phyloP scores from a whole-genome alignment of 2,797 vertebrate species.

The Microhierax caerulescens region DNA sequence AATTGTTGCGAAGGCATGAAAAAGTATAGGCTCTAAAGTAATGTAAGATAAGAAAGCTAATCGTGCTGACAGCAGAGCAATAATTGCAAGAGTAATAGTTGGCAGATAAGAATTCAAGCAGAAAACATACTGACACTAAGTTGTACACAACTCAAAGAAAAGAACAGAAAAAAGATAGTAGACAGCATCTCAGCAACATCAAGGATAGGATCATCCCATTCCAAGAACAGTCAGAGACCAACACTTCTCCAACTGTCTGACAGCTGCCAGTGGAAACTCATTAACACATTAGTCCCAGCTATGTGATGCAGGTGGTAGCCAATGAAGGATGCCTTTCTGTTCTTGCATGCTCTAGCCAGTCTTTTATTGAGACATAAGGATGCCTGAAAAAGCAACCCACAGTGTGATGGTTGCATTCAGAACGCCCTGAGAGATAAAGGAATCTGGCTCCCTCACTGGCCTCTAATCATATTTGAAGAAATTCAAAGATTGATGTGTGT shows the following conservation, averaged over 20 bases:
- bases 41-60: neutral
- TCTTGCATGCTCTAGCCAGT: neutral
- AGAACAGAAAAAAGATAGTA: neutral
- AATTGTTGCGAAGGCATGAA: neutral
- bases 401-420: neutral
- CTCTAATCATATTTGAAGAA: neutral
- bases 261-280: neutral
- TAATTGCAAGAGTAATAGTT: neutral
- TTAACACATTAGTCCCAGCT: neutral
- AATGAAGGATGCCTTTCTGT: neutral
- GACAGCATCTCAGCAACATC: neutral
- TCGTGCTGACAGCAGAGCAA: neutral
- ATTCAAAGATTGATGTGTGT: neutral
- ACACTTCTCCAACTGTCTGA: neutral
- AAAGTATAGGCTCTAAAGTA: neutral
- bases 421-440: neutral
- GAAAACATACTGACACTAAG: neutral
- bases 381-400: neutral
- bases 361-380: neutral
- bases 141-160: neutral
- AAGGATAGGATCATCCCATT: neutral
- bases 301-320: neutral
- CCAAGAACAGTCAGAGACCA: neutral
- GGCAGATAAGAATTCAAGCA: neutral
- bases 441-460: neutral